Percentiles rank a stretch among this genome's conserved stretches.
These are phyloP conservation scores for Hirtodrosophila alboralis DNA, from an alignment of 2,888 invertebrate genomes.

Conservation along the genomic window DNA sequence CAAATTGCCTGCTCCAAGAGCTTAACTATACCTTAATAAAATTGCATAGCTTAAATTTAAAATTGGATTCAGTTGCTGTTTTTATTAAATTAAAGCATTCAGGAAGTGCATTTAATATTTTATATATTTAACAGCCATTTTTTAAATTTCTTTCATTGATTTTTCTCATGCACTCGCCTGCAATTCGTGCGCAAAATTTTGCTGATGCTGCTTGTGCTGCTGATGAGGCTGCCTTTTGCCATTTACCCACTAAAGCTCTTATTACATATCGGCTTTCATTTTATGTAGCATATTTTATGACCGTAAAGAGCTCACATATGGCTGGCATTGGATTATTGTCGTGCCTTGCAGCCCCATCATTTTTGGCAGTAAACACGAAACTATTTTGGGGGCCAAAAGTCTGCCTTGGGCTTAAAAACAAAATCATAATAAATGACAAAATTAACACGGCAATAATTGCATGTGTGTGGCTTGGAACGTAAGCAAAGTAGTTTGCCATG, in stretches of 20 bases:
- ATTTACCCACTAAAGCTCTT: constrained; percentile 1
- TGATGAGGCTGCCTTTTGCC: too few species aligned
- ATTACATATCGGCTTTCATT: constrained; percentile 60
- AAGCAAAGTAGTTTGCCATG: constrained; percentile 24
- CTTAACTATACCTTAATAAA: neutral
- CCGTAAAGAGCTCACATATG: constrained; percentile 58
- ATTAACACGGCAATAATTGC: constrained; percentile 74
- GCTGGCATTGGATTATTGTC: constrained; percentile 27
- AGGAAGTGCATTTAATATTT: constrained; percentile 8
- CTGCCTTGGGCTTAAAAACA: neutral
- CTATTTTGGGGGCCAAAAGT: constrained; percentile 43
- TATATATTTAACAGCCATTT: neutral
- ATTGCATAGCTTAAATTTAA: neutral
- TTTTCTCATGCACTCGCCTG: constrained; percentile 50
- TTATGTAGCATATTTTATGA: constrained; percentile 68
- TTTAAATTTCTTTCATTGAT: constrained; percentile 33
- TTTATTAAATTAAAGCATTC: too few species aligned
- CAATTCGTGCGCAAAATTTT: constrained; percentile 41
- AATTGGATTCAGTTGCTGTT: too few species aligned
- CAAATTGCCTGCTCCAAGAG: constrained; percentile 1
- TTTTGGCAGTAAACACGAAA: constrained; percentile 67
- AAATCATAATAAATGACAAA: constrained; percentile 73
- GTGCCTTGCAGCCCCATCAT: constrained; percentile 49
- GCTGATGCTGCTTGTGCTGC: constrained; percentile 17
- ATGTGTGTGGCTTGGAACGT: constrained; percentile 25